Percentiles rank a stretch among this genome's conserved stretches.
These are phyloP conservation scores for Rana temporaria DNA, from an alignment of 2,113 vertebrate species.

Conservation along the genomic window DNA sequence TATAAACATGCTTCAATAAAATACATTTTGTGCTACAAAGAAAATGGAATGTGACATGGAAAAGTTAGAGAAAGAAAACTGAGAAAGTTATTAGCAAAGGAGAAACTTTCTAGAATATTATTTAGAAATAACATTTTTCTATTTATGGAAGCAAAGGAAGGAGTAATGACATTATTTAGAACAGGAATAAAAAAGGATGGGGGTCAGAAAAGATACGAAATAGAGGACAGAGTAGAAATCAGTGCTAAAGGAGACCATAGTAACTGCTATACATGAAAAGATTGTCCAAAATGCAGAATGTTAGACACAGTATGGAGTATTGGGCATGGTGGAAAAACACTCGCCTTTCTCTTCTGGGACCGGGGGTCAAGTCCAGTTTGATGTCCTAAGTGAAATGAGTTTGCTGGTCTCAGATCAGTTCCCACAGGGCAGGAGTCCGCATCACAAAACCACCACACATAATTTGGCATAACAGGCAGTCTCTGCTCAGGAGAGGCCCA, in stretches of 20 bases:
- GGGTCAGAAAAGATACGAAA: not conserved
- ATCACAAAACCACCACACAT: constrained; percentile 58
- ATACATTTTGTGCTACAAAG: not conserved
- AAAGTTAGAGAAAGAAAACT: constrained; percentile 1
- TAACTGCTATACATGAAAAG: constrained; percentile 23
- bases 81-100: not conserved
- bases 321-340: constrained; percentile 51
- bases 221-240: not conserved
- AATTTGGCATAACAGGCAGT: constrained; percentile 56
- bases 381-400: constrained; percentile 58
- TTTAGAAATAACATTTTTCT: not conserved
- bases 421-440: constrained; percentile 56
- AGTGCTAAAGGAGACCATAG: constrained; percentile 22
- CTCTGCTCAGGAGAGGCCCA: constrained; percentile 56
- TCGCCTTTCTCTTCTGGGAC: constrained; percentile 58
- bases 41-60: constrained; percentile 24
- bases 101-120: not conserved
- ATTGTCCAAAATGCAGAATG: constrained; percentile 23
- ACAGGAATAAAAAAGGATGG: constrained; percentile 18
- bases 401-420: constrained; percentile 56
- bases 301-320: constrained; percentile 41
- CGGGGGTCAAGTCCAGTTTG: constrained; percentile 55
- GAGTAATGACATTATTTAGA: not conserved
- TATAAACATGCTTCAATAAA: not conserved
- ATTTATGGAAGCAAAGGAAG: not conserved